Evolutionary conservation across 2,797 vertebrate genomes (phyloP).

Genomic region (Leucoraja ocellata): DNA sequence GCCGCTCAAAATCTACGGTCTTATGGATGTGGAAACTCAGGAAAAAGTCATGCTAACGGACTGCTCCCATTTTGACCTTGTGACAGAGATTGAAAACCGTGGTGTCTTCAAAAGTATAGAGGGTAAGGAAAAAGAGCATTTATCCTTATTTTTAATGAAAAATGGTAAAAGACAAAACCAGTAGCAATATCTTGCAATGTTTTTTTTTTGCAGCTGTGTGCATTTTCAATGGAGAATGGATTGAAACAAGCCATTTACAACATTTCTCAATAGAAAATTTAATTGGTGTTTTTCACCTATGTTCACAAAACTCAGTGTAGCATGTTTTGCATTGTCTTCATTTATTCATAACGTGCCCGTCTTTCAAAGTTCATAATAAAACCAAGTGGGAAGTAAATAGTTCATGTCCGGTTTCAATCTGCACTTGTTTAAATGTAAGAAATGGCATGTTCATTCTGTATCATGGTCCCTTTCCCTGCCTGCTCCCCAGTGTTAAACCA

Average conservation of each 20-base stretch:
- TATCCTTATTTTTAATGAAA: background rate
- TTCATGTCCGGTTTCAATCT: background rate
- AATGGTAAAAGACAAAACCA: background rate
- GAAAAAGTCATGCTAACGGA: constrained; percentile 74
- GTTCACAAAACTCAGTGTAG: background rate
- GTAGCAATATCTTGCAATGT: background rate
- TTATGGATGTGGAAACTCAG: constrained; percentile 49
- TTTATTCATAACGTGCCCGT: background rate
- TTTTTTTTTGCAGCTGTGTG: background rate
- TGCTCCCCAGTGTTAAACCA: background rate
- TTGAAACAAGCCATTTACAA: no score
- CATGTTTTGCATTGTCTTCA: background rate
- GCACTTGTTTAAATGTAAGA: background rate
- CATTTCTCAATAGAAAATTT: background rate
- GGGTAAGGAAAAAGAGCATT: constrained; percentile 54
- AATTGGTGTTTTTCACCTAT: background rate
- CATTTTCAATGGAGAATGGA: background rate
- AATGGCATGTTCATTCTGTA: background rate
- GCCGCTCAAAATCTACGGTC: constrained; percentile 75
- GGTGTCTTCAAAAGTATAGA: constrained; percentile 70
- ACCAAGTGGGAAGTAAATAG: background rate
- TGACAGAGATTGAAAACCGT: constrained; percentile 72
- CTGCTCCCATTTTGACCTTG: constrained; percentile 85
- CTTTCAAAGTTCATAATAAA: background rate
- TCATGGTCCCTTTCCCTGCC: no score